A percentile compares a stretch with the other conserved stretches of the same genome.
phyloP scores from a whole-genome alignment of 2,888 invertebrate species.

The Cephus nigrinus region DNA sequence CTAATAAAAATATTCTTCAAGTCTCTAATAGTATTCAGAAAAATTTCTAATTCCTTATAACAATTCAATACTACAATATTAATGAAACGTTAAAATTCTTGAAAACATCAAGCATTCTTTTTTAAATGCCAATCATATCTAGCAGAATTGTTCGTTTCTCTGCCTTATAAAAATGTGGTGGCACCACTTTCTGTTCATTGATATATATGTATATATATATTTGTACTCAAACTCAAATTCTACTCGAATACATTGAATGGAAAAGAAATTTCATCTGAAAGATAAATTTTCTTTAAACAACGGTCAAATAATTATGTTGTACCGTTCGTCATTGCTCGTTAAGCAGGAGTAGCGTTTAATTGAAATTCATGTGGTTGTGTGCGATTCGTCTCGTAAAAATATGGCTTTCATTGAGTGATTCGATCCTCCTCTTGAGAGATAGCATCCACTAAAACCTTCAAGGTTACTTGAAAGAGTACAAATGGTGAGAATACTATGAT shows the following conservation, averaged over 20 bases:
- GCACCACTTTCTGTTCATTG: background rate
- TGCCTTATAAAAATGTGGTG: background rate
- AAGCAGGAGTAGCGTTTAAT: background rate
- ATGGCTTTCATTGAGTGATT: background rate
- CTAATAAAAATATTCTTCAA: background rate
- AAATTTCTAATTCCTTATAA: background rate
- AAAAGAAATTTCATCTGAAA: slow-evolving; percentile 92
- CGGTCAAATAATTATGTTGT: background rate
- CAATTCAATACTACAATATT: background rate
- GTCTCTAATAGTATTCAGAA: background rate
- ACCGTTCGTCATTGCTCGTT: background rate
- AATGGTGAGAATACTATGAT: slow-evolving; percentile 6
- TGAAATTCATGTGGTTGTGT: background rate
- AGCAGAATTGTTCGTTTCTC: background rate
- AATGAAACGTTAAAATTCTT: background rate
- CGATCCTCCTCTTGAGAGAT: background rate
- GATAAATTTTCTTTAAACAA: background rate
- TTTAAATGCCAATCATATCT: background rate
- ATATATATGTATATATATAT: background rate
- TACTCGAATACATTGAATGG: background rate
- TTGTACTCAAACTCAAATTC: background rate
- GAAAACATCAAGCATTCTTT: background rate
- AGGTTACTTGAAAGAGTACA: background rate
- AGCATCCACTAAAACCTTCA: background rate
- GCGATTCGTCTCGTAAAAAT: background rate